Evolutionary conservation across 2,797 vertebrate species (phyloP), one percentile per base, ranked within the genome.

Genomic region (Xenopus petersii): DNA sequence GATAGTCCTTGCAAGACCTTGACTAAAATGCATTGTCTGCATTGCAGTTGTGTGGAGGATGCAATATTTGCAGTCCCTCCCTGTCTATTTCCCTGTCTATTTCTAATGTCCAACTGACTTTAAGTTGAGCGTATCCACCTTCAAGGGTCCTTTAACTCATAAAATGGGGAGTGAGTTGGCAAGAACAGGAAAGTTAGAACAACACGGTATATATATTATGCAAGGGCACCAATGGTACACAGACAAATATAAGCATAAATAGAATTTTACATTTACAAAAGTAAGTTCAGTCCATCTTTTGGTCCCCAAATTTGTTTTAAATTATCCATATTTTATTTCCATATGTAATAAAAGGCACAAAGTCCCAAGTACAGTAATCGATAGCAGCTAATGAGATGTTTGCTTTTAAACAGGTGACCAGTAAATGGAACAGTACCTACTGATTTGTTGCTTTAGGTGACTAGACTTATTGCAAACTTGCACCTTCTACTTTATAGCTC

Each of bases 71-170:
- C 30, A 17, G 49, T 75, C 49, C 33, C 60, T 69, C 66, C 58
- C 60, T 75, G 58, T 62, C 12, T 70, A 68, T 63, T 54, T 69
- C 66, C 58, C 60, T 75, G 58, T 62, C 12, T 70, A 68, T 63
- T 54, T 15, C 15, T 70, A 64, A 48, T 55, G 49, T 48, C 67
- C 21, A 75, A 63, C 10, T 70, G 67, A 62, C 67, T 60, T 75
- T 70, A 56, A 63, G 42, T 55, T 70, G 60, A 70, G 67, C 26
- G 51, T 64, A 69, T 75, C 67, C 48, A 75, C 67, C 66, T 75
- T 75, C 67, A 70, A 63, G 60, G 60, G 33, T 30, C 30, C n/a
- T 42, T 69, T 75, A 21, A 54, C 36, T 55, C n/a, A 30, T 30
- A 30, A 30, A 2, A 30, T 30, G 26, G 26, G 26, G 26, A 30